Evolutionary conservation across 1,140 invertebrate genomes (phyloP).

Genomic region (Hypsibius dujardini): DNA sequence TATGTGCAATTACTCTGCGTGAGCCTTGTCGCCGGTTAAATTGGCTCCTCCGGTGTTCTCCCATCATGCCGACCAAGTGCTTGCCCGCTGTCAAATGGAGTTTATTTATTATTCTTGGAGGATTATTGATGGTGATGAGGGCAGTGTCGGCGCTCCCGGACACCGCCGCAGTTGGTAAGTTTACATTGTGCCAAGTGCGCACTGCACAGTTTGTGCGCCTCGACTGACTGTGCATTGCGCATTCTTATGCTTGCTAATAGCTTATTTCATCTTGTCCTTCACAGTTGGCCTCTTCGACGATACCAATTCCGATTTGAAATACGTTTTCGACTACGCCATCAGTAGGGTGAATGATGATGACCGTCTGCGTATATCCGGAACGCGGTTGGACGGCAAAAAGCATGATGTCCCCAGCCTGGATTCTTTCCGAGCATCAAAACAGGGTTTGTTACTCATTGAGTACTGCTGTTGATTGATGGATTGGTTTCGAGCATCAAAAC

Average conservation of each 20-base stretch:
- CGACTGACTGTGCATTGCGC: not conserved
- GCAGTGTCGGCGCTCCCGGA: not conserved
- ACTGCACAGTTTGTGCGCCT: not conserved
- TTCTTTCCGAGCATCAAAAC: slow-evolving; percentile 7
- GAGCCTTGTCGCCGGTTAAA: too few relatives aligned
- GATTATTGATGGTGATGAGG: too few relatives aligned
- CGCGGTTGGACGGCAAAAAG: slow-evolving; percentile 2
- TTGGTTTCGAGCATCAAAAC: not conserved
- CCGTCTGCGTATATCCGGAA: not conserved
- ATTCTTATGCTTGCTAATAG: not conserved
- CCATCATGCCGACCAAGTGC: too few relatives aligned
- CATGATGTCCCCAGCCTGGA: slow-evolving; percentile 6
- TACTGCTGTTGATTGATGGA: not conserved
- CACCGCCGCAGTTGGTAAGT: not conserved
- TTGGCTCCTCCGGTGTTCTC: too few relatives aligned
- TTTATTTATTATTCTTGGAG: not conserved
- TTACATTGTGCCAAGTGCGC: not conserved
- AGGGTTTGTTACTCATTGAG: not conserved
- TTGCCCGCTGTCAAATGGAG: not conserved
- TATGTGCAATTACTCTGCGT: too few relatives aligned
- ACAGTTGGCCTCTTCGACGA: slow-evolving; percentile 12
- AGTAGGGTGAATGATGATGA: not conserved
- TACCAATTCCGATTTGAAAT: not conserved
- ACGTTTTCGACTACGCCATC: slow-evolving; percentile 14
- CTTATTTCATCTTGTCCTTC: not conserved